Evolutionary conservation across 2,888 invertebrate genomes (phyloP).

Genomic region (Erebia epiphron): DNA sequence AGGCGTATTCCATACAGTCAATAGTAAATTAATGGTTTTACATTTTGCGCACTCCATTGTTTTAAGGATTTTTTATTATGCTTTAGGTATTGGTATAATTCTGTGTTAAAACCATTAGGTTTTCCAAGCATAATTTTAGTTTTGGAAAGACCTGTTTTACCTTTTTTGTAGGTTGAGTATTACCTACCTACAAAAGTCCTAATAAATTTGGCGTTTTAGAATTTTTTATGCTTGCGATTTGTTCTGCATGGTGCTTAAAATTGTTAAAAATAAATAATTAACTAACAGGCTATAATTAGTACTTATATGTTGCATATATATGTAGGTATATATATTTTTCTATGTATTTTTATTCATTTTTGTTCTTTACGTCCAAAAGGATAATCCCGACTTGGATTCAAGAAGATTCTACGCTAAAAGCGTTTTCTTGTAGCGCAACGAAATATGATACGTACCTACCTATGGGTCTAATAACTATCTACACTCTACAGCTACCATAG

Average conservation of each 20-base stretch:
- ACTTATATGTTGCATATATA: background rate
- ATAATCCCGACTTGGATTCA: conserved; percentile 8
- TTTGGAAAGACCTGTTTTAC: background rate
- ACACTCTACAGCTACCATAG: background rate
- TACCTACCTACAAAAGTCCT: background rate
- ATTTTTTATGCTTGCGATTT: conserved; percentile 1
- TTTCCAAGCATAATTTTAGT: background rate
- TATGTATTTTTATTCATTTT: background rate
- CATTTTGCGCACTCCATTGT: background rate
- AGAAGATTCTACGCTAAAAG: conserved; percentile 15
- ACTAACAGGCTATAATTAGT: background rate
- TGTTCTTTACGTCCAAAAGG: background rate
- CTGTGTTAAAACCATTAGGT: background rate
- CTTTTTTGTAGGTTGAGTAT: background rate
- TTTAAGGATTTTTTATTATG: background rate
- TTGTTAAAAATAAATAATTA: background rate
- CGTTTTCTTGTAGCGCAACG: conserved; percentile 16
- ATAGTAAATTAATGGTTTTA: background rate
- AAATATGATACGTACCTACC: background rate
- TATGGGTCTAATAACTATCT: background rate
- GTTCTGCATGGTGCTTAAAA: conserved; percentile 5
- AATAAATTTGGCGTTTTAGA: background rate
- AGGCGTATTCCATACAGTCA: too few relatives aligned
- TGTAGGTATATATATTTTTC: background rate
- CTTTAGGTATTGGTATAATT: background rate